Evolutionary conservation across 2,113 vertebrate species (phyloP), one percentile per base, ranked within the genome.

Genomic region (Bufo bufo): DNA sequence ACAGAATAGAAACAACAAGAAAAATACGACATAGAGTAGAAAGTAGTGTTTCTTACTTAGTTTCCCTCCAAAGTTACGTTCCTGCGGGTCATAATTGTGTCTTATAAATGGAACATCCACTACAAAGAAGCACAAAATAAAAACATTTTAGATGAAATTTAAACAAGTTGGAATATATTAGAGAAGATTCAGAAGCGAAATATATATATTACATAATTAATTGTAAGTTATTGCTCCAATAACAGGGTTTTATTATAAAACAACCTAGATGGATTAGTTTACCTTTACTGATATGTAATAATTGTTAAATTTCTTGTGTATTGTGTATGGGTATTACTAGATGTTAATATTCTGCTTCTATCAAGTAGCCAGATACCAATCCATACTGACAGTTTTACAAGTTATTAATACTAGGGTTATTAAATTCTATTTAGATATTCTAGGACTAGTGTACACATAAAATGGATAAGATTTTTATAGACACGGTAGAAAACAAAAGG

Each of bases 91-190:
- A 89, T 93, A 87, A 56, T 91, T 92, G 83, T 93, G 91, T 59
- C 92, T 90, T 90, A 91, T 82, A 81, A 90, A 89, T 82, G 94
- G 94, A 79, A 95, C 93, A 88, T 95, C 93, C 90, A 95, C 95
- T 95, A 94, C 33, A 88, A 92, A 90, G 94, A 92, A 19, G 91
- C 91, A 89, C 81, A 78, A 66, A 92, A 90, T 85, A 23, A 85
- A 63, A 82, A 8, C 65, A 16, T 14, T 80, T 80, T 43, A 79
- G n/a, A 72, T 43, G 33, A 16, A 12, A 72, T 20, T 23, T 72
- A 47, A 74, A 74, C 72, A 75, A 50, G 16, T 75, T 75, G 20
- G 47, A 75, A 81, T 45, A 45, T 45, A 43, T 80, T 61, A 81
- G 56, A 43, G 2, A 17, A 58, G 16, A 61, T 81, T 61, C 14